Evolutionary conservation across 2,113 vertebrate species (phyloP).

Genomic region (Spea multiplicata): DNA sequence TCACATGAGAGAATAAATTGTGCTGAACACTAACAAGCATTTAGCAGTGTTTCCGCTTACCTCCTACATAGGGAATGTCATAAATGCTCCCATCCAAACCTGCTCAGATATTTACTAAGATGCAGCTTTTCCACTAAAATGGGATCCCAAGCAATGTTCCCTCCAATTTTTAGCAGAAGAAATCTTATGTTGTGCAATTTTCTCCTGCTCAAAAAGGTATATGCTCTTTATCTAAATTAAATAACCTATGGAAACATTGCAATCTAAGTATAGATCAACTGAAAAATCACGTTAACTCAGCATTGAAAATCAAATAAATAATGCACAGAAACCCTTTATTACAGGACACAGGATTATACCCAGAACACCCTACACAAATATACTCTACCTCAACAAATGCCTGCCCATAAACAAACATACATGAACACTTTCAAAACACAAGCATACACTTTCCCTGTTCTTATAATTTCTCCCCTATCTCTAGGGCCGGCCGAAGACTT

Average conservation of each 20-base stretch:
- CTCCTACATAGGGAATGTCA: slow-evolving; percentile 55
- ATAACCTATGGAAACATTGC: neutral
- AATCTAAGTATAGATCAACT: neutral
- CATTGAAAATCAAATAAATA: no score
- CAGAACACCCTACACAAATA: neutral
- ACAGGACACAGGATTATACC: neutral
- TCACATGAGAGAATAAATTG: slow-evolving; percentile 41
- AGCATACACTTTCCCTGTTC: no score
- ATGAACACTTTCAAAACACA: no score
- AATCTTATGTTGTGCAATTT: neutral
- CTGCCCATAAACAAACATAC: no score
- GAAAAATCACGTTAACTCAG: no score
- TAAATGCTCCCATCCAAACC: slow-evolving; percentile 21
- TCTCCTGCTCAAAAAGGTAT: no score
- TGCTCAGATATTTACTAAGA: slow-evolving; percentile 38
- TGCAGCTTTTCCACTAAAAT: neutral
- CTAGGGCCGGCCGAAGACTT: no score
- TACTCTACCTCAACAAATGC: neutral
- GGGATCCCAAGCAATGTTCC: no score
- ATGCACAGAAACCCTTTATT: neutral
- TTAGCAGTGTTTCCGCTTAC: slow-evolving; percentile 57
- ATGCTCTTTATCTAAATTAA: neutral
- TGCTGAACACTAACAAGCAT: slow-evolving; percentile 57
- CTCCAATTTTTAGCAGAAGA: neutral
- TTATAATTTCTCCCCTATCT: neutral